These are phyloP conservation scores for Pseudorectes ferrugineus DNA, from an alignment of 2,113 vertebrate species.

Conservation along the genomic window DNA sequence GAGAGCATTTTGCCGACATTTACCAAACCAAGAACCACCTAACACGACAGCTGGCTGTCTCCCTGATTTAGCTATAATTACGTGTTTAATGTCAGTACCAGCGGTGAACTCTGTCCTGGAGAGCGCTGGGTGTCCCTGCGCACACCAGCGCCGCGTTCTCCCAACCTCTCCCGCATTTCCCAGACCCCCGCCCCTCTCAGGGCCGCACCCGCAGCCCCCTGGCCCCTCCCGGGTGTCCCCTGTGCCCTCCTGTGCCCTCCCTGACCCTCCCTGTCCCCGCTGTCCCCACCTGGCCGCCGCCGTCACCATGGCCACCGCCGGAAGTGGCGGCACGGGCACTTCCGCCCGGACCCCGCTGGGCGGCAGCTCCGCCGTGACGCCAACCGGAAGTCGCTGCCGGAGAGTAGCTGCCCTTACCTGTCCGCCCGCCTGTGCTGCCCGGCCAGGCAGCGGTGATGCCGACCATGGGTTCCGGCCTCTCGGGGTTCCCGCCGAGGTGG, in stretches of 20 bases:
- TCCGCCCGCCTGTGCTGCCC: rapidly evolving
- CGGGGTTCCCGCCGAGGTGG: rapidly evolving
- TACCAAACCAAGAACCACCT: no score
- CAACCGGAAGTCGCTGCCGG: rapidly evolving
- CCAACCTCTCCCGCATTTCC: rapidly evolving
- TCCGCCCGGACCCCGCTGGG: background rate
- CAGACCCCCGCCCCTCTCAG: rapidly evolving
- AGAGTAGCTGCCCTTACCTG: rapidly evolving
- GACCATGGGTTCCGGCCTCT: rapidly evolving
- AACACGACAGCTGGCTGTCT: rapidly evolving
- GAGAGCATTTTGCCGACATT: background rate
- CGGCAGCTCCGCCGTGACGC: rapidly evolving
- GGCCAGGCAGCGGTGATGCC: rapidly evolving
- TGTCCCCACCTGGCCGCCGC: slow-evolving; percentile 8
- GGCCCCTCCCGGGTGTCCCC: background rate
- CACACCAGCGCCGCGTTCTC: background rate
- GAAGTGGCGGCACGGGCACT: rapidly evolving
- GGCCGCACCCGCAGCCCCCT: background rate
- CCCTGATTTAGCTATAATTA: rapidly evolving
- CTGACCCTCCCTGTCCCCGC: no score
- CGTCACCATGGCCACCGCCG: slow-evolving; percentile 42
- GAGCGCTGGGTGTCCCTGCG: background rate
- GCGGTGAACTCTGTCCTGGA: rapidly evolving
- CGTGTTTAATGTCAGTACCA: rapidly evolving
- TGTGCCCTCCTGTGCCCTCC: background rate